Evolutionary conservation across 1,140 invertebrate species (phyloP), one percentile per base, ranked within the genome.

Genomic region (Aporrectodea caliginosa): DNA sequence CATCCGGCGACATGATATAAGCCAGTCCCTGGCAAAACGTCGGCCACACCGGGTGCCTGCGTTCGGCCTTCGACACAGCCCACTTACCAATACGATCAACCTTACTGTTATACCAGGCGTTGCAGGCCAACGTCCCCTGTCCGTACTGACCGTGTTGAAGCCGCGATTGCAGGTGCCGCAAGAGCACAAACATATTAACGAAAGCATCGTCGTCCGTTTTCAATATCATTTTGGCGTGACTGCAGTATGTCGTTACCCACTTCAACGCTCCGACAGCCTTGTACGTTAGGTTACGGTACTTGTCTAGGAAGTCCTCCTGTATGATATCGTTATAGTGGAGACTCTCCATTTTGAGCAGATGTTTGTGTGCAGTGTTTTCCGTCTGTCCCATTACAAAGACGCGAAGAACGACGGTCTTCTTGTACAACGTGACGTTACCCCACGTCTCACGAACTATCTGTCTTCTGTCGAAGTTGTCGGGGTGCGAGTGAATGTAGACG

Each of bases 261-360:
- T 94, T 94, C n/a, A 95, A 90, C 0, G 91, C 92, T 91, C 93
- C 93, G 2, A 93, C 91, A 87, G 94, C 93, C 87, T 96, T 96
- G 84, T 94, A 94, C 0, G 94, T 95, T 87, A 96, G 90, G 88
- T 95, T 96, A 80, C 92, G 90, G 85, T 95, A 96, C 43, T 90
- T 90, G 88, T 95, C 94, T 16, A 90, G 78, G 86, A 94, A 95
- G 82, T 91, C 92, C 33, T 93, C 93, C 88, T 94, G 93, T 33
- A 95, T 90, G 78, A 95, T 90, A 85, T 96, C 94, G 29, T 89
- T 87, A 83, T 92, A 90, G 0, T 82, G 82, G 1, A 84, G 83
- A 82, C 91, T 90, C 86, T 95, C 94, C 70, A 89, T 83, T 22
- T 90, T 83, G 1, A 95, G 82, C 22, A 84, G 82, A 0, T 84